phyloP scores from a whole-genome alignment of 2,113 vertebrate species.

The Prinia subflava region DNA sequence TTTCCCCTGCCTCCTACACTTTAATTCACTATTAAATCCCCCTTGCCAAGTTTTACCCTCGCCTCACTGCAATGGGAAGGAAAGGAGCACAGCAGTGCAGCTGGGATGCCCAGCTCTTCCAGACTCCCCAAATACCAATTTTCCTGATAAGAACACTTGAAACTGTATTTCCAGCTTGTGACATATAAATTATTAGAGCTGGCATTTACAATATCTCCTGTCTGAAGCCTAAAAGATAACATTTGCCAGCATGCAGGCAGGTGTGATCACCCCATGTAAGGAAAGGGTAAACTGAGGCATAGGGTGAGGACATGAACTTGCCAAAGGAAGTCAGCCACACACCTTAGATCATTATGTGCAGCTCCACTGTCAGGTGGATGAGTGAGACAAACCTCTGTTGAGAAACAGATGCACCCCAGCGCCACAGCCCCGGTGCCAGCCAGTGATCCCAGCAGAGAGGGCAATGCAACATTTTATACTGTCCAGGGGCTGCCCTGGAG shows the following conservation, averaged over 20 bases:
- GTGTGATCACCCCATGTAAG: neutral
- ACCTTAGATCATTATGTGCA: neutral
- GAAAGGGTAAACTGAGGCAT: neutral
- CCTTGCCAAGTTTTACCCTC: neutral
- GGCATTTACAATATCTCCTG: neutral
- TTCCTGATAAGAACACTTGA: neutral
- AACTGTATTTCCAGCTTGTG: neutral
- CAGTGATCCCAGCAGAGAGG: rapidly evolving
- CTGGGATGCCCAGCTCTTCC: neutral
- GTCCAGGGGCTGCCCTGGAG: neutral
- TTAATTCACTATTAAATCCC: neutral
- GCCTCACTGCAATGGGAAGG: neutral
- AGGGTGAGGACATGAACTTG: neutral
- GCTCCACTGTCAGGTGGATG: neutral
- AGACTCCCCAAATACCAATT: neutral
- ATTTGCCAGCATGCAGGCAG: neutral
- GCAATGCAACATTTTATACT: neutral
- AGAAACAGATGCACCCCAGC: neutral
- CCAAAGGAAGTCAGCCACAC: neutral
- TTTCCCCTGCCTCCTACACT: neutral
- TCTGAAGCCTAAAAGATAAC: neutral
- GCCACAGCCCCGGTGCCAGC: rapidly evolving
- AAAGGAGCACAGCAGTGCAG: neutral
- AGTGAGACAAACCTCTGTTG: neutral
- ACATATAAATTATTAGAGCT: neutral